Evolutionary conservation across 2,113 vertebrate genomes (phyloP), one percentile per base, ranked within the genome.

Genomic region (Percina caprodes): DNA sequence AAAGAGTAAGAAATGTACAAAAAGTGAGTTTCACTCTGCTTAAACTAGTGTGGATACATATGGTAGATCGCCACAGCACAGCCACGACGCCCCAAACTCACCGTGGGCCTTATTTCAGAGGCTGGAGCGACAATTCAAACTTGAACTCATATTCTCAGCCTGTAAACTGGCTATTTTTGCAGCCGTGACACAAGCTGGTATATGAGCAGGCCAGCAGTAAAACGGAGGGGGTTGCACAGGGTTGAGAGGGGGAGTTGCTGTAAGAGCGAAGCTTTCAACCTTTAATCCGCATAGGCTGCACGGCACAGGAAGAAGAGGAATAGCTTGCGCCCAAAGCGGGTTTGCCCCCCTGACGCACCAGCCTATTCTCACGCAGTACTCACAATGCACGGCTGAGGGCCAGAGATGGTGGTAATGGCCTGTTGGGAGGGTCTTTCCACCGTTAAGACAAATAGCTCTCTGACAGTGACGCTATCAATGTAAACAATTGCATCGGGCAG

Each of bases 261-360:
- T 85, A 79, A 85, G 85, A 89, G 81, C 74, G 80, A 88, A 88
- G 89, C 92, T 91, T 93, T 92, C 93, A 92, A 91, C 88, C 88
- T 90, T 90, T 94, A 93, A 92, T 90, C 93, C 84, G 86, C 86
- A 90, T 80, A 79, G 88, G 89, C 88, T 92, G 85, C 89, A 81
- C 86, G 83, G 85, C 87, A 83, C 59, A 91, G 92, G 89, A 78
- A 79, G 86, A 75, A 86, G 87, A 91, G 84, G 83, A 71, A 90
- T 85, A 82, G 85, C 77, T 75, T 67, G 78, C 74, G 59, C 58
- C 65, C 76, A 71, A 23, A 86, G 77, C 69, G 81, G 76, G 72
- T 45, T 74, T 48, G 46, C 79, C 82, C 80, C 76, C 75, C 74
- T 66, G 76, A 73, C 79, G 66, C 69, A 86, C 82, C 85, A 55